These are phyloP conservation scores for Brachionus plicatilis DNA, from an alignment of 1,140 invertebrate species.

Conservation along the genomic window DNA sequence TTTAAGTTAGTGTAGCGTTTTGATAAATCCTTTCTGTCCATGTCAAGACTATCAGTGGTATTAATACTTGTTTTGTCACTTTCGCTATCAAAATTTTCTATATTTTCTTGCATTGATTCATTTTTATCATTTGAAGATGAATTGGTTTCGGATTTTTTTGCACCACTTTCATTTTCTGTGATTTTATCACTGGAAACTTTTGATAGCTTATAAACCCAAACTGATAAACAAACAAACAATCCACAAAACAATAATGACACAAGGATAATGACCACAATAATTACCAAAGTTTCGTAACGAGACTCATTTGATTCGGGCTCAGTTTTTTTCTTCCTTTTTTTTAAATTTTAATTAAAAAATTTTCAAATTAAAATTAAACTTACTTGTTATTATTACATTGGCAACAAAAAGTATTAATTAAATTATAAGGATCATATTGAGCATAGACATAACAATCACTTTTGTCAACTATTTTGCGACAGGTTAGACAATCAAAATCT, in stretches of 20 bases:
- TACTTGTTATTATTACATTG: slow-evolving; percentile 15
- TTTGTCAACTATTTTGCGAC: background rate
- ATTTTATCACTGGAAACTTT: background rate
- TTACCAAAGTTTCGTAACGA: background rate
- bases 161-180: background rate
- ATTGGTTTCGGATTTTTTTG: background rate
- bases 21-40: background rate
- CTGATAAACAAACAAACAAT: background rate
- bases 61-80: background rate
- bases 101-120: background rate
- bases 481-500: slow-evolving; percentile 11
- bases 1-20: background rate
- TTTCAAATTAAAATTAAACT: background rate
- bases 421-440: background rate
- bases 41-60: background rate
- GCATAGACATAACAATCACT: background rate
- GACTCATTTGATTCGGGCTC: background rate
- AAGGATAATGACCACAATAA: background rate
- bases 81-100: background rate
- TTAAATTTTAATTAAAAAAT: background rate
- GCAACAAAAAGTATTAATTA: slow-evolving; percentile 9
- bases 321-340: background rate
- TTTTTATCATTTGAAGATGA: background rate
- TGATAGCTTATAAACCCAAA: background rate
- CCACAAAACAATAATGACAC: background rate